Conservation (phyloP, 2,113 vertebrate species). For the Capricornis sumatraensis region DNA sequence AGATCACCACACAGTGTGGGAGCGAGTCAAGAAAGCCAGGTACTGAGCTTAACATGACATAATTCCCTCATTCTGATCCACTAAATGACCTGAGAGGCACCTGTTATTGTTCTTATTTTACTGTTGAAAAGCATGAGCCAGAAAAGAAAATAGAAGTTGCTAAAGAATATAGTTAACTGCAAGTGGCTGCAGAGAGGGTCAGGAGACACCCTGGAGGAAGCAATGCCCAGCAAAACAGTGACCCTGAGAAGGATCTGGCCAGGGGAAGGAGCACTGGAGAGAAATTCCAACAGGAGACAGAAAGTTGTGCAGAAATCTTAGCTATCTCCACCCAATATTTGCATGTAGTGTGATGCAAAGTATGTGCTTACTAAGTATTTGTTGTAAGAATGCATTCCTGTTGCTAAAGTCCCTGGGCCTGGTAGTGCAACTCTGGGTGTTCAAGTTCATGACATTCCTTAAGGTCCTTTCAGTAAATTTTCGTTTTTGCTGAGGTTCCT, state of each 20-base stretch:
- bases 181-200: neutral
- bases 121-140: neutral
- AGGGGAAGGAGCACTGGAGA: neutral
- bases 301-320: neutral
- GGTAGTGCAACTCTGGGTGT: neutral
- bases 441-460: neutral
- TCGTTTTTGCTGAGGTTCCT: neutral
- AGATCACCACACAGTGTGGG: neutral
- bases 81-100: neutral
- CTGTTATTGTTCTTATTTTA: neutral
- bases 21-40: neutral
- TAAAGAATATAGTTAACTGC: neutral
- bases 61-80: neutral
- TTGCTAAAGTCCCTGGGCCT: neutral
- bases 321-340: neutral
- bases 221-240: neutral
- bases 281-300: neutral
- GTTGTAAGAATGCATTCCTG: neutral
- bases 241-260: neutral
- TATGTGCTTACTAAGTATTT: neutral
- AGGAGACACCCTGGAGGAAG: neutral
- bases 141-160: neutral
- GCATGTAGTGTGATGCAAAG: neutral
- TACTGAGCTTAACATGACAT: neutral
- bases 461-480: neutral